Evolutionary conservation across 37 sponge, comb jelly and placozoan species (phyloP).

Genomic region (Chondrilla cf. caribensis): DNA sequence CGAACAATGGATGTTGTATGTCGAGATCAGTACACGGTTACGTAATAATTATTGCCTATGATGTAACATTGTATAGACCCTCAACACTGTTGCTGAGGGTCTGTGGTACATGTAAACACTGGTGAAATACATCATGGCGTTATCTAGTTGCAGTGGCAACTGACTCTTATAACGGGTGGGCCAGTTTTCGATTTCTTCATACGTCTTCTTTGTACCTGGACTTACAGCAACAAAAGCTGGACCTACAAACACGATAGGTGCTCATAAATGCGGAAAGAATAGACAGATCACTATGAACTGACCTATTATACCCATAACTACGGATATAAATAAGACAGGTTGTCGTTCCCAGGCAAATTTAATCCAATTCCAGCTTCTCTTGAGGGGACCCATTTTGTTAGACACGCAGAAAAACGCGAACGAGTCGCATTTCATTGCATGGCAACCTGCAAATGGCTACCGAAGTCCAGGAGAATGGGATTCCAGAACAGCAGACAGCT

Average conservation of each 20-base stretch:
- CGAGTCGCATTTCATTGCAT: background rate
- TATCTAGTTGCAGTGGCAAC: slow-evolving; percentile 1
- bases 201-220: slow-evolving; percentile 37
- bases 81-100: too few relatives aligned
- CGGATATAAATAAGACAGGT: slow-evolving; percentile 69
- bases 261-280: background rate
- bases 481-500: background rate
- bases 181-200: slow-evolving; percentile 49
- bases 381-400: slow-evolving; percentile 19
- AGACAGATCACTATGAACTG: too few relatives aligned
- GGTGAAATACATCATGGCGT: too few relatives aligned
- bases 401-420: background rate
- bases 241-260: slow-evolving; percentile 32
- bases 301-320: slow-evolving; percentile 55
- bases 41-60: too few relatives aligned
- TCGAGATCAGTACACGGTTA: too few relatives aligned
- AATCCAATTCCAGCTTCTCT: slow-evolving; percentile 44
- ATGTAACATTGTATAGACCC: too few relatives aligned
- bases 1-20: too few relatives aligned
- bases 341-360: slow-evolving; percentile 77
- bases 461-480: background rate
- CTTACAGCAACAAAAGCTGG: slow-evolving; percentile 58
- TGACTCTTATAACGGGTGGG: slow-evolving; percentile 69
- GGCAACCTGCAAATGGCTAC: too few relatives aligned
- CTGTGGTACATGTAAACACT: too few relatives aligned